Evolutionary conservation across 1,140 invertebrate genomes (phyloP).

Genomic region (Doryteuthis pealeii): DNA sequence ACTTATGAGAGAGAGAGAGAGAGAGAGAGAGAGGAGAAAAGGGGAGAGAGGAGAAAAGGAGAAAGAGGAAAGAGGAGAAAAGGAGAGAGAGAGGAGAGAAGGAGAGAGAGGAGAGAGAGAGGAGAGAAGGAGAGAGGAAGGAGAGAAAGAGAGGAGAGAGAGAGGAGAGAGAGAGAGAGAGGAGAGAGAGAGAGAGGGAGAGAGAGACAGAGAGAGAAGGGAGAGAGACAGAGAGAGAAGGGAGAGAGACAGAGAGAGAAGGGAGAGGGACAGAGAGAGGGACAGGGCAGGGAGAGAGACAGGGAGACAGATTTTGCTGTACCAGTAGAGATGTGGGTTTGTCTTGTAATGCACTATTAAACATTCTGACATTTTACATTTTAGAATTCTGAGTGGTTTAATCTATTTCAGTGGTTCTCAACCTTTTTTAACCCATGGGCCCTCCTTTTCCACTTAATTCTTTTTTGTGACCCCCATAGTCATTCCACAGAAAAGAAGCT

Average conservation of each 20-base stretch:
- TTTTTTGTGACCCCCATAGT: too few relatives aligned
- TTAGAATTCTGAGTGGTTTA: too few relatives aligned
- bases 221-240: neutral
- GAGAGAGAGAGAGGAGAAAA: slow-evolving; percentile 8
- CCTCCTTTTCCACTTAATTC: too few relatives aligned
- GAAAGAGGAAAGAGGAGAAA: neutral
- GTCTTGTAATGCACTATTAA: too few relatives aligned
- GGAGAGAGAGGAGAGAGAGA: too few relatives aligned
- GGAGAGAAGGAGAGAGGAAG: neutral
- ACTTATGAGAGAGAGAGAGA: neutral
- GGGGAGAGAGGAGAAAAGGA: neutral
- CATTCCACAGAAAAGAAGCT: too few relatives aligned
- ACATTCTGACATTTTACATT: too few relatives aligned
- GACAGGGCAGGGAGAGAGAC: slow-evolving; percentile 12
- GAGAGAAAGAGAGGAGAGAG: neutral
- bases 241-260: slow-evolving; percentile 19
- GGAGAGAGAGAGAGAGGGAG: neutral
- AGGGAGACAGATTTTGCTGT: neutral
- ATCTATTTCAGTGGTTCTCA: too few relatives aligned
- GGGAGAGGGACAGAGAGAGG: slow-evolving; percentile 11
- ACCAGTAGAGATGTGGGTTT: too few relatives aligned
- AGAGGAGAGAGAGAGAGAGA: neutral
- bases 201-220: neutral
- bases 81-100: neutral
- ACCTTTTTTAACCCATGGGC: too few relatives aligned